Evolutionary conservation across 2,113 vertebrate species (phyloP).

Genomic region (Parus major): DNA sequence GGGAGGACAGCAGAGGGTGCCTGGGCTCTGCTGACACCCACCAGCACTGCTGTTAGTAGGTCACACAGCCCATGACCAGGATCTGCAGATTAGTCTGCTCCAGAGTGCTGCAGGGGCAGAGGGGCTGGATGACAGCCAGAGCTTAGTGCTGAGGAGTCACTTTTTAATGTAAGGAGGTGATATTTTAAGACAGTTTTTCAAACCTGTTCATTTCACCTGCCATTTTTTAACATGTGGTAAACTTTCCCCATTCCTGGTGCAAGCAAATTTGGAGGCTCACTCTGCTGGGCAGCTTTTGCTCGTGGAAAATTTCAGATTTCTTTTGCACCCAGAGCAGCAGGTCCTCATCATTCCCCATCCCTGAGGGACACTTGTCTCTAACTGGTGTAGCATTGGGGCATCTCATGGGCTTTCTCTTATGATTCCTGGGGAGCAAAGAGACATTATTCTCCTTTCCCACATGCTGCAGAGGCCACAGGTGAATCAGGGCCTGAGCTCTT

Average conservation of each 20-base stretch:
- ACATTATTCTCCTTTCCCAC: neutral
- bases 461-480: neutral
- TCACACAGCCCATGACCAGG: neutral
- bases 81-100: neutral
- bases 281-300: neutral
- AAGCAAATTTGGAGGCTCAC: neutral
- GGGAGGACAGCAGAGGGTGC: rapidly evolving
- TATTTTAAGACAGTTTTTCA: neutral
- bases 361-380: neutral
- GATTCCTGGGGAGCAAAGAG: neutral
- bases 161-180: neutral
- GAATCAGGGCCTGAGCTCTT: neutral
- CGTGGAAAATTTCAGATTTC: neutral
- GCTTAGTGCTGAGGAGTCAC: rapidly evolving
- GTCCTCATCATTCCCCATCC: neutral
- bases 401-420: neutral
- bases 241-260: neutral
- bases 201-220: neutral
- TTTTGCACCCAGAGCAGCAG: neutral
- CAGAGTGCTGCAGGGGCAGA: neutral
- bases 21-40: neutral
- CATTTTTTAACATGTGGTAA: neutral
- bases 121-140: neutral
- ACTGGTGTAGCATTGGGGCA: neutral
- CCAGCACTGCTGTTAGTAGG: neutral